phyloP scores from a whole-genome alignment of 1,140 invertebrate species.

The Portunus trituberculatus region DNA sequence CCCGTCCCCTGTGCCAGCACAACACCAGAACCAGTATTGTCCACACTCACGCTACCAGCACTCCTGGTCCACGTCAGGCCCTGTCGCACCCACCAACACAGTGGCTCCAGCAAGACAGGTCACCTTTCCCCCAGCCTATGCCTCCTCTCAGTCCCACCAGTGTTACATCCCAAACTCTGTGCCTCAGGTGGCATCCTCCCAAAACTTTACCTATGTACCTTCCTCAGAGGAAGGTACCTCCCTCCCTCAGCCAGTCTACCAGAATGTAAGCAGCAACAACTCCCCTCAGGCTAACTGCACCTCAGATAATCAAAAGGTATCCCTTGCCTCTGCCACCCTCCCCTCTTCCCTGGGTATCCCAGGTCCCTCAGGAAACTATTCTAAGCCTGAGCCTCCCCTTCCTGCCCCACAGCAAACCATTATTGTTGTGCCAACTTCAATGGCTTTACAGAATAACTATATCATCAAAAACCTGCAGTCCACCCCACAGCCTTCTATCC shows the following conservation, averaged over 20 bases:
- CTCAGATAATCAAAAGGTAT: slow-evolving; percentile 58
- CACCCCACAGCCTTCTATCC: neutral
- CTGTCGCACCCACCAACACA: slow-evolving; percentile 45
- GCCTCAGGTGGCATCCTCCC: slow-evolving; percentile 36
- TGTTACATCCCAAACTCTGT: slow-evolving; percentile 40
- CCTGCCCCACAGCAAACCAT: slow-evolving; percentile 28
- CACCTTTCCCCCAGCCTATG: slow-evolving; percentile 45
- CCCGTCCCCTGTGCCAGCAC: slow-evolving; percentile 70
- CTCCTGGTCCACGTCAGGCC: slow-evolving; percentile 45
- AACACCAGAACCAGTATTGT: slow-evolving; percentile 60
- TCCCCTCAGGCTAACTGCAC: neutral
- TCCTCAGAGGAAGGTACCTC: neutral
- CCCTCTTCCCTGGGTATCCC: neutral
- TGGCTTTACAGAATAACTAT: slow-evolving; percentile 40
- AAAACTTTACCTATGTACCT: slow-evolving; percentile 53
- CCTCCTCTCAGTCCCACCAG: slow-evolving; percentile 52
- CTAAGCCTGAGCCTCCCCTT: neutral
- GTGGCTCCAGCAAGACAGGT: slow-evolving; percentile 49
- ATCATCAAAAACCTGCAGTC: slow-evolving; percentile 13
- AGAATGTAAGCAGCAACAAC: neutral
- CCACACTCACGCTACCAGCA: slow-evolving; percentile 60
- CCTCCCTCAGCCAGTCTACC: neutral
- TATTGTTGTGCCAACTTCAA: neutral
- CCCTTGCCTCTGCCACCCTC: neutral
- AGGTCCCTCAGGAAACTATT: neutral